These are phyloP conservation scores for Pristionchus arcanus DNA, from an alignment of 2,888 invertebrate species.

Conservation along the genomic window DNA sequence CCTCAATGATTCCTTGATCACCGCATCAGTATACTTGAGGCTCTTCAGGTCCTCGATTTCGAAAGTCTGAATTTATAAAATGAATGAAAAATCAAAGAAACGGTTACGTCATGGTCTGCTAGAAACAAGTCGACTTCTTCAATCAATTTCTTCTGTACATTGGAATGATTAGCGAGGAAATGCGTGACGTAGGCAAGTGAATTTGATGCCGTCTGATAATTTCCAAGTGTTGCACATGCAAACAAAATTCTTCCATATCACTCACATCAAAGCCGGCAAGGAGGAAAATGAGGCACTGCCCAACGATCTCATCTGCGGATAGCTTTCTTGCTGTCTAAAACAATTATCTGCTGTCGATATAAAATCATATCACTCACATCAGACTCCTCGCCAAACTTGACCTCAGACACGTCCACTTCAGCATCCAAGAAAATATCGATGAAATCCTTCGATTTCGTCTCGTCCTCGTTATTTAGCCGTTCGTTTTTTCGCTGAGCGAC, in stretches of 20 bases:
- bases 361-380: not conserved
- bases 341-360: not conserved
- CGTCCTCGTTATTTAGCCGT: not conserved
- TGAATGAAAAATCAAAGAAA: not conserved
- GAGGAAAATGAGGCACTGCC: constrained; percentile 71
- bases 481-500: not conserved
- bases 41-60: constrained; percentile 68
- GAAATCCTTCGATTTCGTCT: not conserved
- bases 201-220: not conserved
- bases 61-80: constrained; percentile 52
- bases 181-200: not conserved
- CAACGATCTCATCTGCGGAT: constrained; percentile 68
- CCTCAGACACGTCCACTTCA: not conserved
- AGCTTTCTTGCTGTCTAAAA: constrained; percentile 58
- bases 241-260: not conserved
- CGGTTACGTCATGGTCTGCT: constrained; percentile 55
- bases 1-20: constrained; percentile 73
- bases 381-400: constrained; percentile 13
- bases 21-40: constrained; percentile 71
- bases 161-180: not conserved
- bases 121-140: constrained; percentile 51
- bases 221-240: not conserved
- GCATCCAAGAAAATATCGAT: constrained; percentile 29
- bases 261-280: constrained; percentile 69
- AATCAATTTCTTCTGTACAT: not conserved